Conservation (phyloP, 2,888 invertebrate genomes). For the Ormia ochracea region DNA sequence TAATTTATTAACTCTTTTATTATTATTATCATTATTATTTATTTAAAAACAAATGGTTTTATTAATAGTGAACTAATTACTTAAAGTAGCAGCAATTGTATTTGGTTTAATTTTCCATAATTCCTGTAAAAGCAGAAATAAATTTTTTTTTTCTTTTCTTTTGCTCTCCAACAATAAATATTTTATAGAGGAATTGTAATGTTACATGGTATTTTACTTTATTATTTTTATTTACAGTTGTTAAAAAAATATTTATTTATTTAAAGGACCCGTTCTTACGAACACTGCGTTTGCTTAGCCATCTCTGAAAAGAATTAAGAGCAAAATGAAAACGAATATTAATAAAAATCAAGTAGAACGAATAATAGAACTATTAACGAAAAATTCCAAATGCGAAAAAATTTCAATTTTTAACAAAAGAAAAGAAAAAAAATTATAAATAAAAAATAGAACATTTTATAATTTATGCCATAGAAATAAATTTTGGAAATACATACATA, state of each 20-base stretch:
- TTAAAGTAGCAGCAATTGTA: conserved; percentile 29
- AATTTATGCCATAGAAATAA: background rate
- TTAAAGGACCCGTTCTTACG: conserved; percentile 5
- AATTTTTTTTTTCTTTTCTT: background rate
- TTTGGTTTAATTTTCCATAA: conserved; percentile 50
- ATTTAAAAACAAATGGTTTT: background rate
- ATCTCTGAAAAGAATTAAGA: conserved; percentile 54
- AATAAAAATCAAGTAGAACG: background rate
- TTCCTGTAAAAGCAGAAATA: conserved; percentile 16
- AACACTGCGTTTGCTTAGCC: conserved; percentile 25
- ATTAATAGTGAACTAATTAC: background rate
- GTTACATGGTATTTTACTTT: background rate
- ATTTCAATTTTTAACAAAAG: background rate
- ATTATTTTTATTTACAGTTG: background rate
- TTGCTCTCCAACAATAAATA: background rate
- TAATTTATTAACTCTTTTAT: background rate
- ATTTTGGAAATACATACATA: conserved; percentile 21
- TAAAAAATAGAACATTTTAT: background rate
- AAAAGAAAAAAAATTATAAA: no score
- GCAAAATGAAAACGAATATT: background rate
- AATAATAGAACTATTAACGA: background rate
- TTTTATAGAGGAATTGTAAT: background rate
- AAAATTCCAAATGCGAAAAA: no score
- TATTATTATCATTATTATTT: background rate
- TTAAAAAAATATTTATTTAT: background rate